Percentiles rank a stretch among this genome's conserved stretches.
phyloP scores from a whole-genome alignment of 2,113 vertebrate species.

The Tenrec ecaudatus region DNA sequence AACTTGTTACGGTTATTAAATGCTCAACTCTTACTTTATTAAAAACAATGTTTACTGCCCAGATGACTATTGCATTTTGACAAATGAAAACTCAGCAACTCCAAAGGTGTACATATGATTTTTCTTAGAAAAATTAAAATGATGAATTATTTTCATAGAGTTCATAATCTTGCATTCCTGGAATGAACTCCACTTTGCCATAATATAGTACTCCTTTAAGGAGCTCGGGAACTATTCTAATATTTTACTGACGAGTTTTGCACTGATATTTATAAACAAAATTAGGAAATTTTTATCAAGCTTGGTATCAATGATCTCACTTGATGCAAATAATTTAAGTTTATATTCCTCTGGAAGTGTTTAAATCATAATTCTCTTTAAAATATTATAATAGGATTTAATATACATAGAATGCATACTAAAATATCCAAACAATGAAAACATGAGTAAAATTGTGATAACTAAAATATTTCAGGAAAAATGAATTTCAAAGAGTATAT shows the following conservation, averaged over 20 bases:
- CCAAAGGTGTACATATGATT: constrained; percentile 8
- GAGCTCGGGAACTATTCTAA: background rate
- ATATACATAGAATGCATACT: background rate
- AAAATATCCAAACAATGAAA: background rate
- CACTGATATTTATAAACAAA: constrained; percentile 42
- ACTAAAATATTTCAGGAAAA: background rate
- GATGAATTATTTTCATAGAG: constrained; percentile 40
- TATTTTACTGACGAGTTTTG: constrained; percentile 18
- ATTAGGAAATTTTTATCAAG: constrained; percentile 6
- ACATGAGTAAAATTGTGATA: background rate
- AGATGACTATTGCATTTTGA: background rate
- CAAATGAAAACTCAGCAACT: background rate
- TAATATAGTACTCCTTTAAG: background rate
- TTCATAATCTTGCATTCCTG: constrained; percentile 42
- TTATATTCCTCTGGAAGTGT: background rate
- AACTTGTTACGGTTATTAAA: background rate
- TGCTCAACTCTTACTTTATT: constrained; percentile 9
- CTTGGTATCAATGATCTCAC: background rate
- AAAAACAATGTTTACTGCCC: background rate
- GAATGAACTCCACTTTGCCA: constrained; percentile 8
- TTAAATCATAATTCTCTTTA: constrained; percentile 42
- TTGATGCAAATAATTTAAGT: constrained; percentile 38
- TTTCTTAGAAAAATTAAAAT: constrained; percentile 10
- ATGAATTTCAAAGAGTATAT: background rate
- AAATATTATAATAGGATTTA: background rate